Conservation (phyloP, 2,797 vertebrate genomes). For the Dromococcyx pavoninus region DNA sequence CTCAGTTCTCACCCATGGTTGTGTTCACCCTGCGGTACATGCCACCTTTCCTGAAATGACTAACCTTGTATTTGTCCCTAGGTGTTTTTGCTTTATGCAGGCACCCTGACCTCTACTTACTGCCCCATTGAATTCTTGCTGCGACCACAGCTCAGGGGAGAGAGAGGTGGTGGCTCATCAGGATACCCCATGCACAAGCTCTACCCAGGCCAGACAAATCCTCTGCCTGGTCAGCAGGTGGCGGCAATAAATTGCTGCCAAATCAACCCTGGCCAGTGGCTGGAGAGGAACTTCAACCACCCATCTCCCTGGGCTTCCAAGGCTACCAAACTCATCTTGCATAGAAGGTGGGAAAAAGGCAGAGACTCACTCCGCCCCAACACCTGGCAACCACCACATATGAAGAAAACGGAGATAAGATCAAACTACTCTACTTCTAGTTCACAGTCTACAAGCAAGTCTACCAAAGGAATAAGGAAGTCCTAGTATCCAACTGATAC, state of each 20-base stretch:
- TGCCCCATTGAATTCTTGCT: neutral
- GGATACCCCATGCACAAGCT: neutral
- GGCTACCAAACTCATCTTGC: neutral
- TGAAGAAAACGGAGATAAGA: neutral
- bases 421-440: neutral
- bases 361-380: too few species aligned
- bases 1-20: neutral
- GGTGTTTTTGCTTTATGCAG: neutral
- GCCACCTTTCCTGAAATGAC: neutral
- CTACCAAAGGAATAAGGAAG: neutral
- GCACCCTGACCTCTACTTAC: neutral
- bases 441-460: neutral
- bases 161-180: rapidly evolving
- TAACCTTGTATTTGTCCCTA: neutral
- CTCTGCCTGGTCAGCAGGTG: slow-evolving; percentile 68
- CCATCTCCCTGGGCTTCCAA: neutral
- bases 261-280: neutral
- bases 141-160: neutral
- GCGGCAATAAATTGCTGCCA: slow-evolving; percentile 62
- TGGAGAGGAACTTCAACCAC: neutral
- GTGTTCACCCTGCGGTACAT: neutral
- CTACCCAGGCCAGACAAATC: neutral
- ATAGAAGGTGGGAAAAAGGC: neutral
- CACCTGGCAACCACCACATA: neutral
- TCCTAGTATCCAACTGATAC: neutral